Conservation (phyloP, 2,113 vertebrate species). For the Gopherus flavomarginatus region DNA sequence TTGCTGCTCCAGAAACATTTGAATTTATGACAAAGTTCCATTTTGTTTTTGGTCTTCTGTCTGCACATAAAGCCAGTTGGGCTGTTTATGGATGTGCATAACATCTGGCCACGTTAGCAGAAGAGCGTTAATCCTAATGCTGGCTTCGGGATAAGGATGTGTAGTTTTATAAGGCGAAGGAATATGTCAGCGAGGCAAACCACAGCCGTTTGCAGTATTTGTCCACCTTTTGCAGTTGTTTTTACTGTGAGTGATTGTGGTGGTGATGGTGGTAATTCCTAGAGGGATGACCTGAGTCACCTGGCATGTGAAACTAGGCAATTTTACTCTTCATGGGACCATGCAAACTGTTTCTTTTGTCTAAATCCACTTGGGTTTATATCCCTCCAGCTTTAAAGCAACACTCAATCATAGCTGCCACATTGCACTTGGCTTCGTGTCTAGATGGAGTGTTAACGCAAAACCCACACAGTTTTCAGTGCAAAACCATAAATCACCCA, state of each 20-base stretch:
- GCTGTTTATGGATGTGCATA: background rate
- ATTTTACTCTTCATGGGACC: slow-evolving; percentile 55
- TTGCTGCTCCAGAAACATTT: background rate
- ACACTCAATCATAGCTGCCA: fast-evolving
- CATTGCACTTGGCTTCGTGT: fast-evolving
- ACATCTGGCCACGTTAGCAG: background rate
- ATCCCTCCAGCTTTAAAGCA: background rate
- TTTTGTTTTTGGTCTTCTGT: background rate
- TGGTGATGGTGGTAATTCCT: background rate
- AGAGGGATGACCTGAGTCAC: background rate
- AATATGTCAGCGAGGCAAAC: background rate
- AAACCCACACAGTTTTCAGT: fast-evolving
- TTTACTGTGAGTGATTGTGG: background rate
- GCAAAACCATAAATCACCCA: fast-evolving
- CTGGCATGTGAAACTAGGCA: background rate
- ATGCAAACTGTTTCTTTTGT: slow-evolving; percentile 4
- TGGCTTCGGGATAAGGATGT: background rate
- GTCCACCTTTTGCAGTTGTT: background rate
- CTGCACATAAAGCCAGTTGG: background rate
- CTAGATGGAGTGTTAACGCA: background rate
- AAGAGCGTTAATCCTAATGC: background rate
- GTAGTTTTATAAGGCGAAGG: background rate
- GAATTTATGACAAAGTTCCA: background rate
- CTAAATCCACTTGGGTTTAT: background rate
- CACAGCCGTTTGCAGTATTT: background rate